A percentile compares a stretch with the other conserved stretches of the same genome.
These are phyloP conservation scores for Peromyscus melanophrys DNA, from an alignment of 2,797 vertebrate species.

Conservation along the genomic window DNA sequence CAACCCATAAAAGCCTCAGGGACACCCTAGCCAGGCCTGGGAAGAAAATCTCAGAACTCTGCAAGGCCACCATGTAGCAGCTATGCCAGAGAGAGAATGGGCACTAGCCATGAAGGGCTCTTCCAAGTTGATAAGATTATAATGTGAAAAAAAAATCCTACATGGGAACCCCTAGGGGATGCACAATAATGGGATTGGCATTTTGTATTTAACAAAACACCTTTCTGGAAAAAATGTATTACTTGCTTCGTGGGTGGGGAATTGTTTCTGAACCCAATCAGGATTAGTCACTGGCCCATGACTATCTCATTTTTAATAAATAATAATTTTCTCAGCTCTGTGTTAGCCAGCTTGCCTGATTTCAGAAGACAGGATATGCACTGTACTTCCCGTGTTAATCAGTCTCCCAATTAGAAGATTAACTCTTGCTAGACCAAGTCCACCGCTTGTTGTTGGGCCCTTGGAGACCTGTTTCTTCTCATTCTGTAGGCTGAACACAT, in stretches of 20 bases:
- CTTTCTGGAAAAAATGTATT: constrained; percentile 75
- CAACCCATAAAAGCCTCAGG: neutral
- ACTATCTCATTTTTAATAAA: constrained; percentile 85
- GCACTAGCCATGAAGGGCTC: neutral
- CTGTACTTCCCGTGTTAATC: constrained; percentile 65
- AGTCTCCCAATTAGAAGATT: constrained; percentile 42
- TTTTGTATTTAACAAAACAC: constrained; percentile 75
- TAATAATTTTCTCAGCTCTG: constrained; percentile 79
- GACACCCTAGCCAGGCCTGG: neutral
- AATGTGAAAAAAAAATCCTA: constrained; percentile 22
- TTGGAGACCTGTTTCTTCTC: neutral
- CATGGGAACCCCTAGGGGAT: neutral
- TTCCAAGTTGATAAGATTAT: constrained; percentile 10
- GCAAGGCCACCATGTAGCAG: neutral
- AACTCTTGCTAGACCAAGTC: constrained; percentile 56
- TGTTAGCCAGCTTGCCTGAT: constrained; percentile 62
- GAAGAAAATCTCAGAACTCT: neutral
- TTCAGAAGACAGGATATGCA: constrained; percentile 65
- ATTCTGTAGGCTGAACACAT: neutral
- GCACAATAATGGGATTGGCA: constrained; percentile 39
- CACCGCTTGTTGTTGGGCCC: neutral
- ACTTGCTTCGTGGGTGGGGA: constrained; percentile 63
- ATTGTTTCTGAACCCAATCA: constrained; percentile 79
- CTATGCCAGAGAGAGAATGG: neutral
- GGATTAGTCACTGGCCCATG: constrained; percentile 74